Conservation (phyloP, 1,140 invertebrate species). For the Meloidogyne exigua region DNA sequence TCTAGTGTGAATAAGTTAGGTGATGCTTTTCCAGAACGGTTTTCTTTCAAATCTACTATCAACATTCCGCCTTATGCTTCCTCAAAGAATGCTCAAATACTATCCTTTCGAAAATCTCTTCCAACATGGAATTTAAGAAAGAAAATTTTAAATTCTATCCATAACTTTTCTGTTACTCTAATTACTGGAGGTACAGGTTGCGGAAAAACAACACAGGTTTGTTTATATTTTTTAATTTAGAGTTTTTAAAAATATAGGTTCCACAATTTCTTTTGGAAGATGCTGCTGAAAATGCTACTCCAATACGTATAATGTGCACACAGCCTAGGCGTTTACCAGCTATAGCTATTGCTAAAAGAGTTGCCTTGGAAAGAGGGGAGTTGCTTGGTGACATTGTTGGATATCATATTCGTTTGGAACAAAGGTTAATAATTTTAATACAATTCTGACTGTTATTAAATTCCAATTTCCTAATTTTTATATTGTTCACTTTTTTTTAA, state of each 20-base stretch:
- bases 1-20: neutral
- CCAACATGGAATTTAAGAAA: constrained; percentile 8
- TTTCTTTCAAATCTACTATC: neutral
- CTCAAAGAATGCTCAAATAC: neutral
- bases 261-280: constrained; percentile 85
- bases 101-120: constrained; percentile 1
- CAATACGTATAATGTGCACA: constrained; percentile 84
- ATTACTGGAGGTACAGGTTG: constrained; percentile 77
- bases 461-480: no score
- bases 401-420: constrained; percentile 86
- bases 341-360: constrained; percentile 78
- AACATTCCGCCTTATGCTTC: neutral
- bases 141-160: constrained; percentile 1
- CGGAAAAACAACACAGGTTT: constrained; percentile 82
- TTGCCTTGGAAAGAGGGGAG: constrained; percentile 81
- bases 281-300: constrained; percentile 70
- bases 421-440: constrained; percentile 56
- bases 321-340: constrained; percentile 87
- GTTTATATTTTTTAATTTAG: neutral
- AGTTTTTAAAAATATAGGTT: constrained; percentile 64
- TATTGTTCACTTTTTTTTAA: no score
- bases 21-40: neutral
- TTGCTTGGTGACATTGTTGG: constrained; percentile 81
- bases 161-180: constrained; percentile 15
- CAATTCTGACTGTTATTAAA: no score